Evolutionary conservation across 2,797 vertebrate genomes (phyloP), one percentile per base, ranked within the genome.

Genomic region (Protosalanx chinensis): DNA sequence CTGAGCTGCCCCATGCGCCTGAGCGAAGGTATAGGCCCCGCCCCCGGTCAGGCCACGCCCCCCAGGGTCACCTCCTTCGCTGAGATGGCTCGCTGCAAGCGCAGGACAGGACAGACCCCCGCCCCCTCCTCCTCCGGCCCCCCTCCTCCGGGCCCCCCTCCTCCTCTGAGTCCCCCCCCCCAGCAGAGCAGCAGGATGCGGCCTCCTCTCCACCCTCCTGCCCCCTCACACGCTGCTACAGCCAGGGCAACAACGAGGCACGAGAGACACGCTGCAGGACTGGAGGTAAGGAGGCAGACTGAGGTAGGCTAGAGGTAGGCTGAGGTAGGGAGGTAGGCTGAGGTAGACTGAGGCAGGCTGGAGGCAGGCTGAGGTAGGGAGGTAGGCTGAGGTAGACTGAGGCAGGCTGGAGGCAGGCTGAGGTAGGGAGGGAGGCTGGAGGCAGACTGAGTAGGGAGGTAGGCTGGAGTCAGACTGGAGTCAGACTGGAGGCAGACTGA

Each of bases 31-130:
- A 82, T 93, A 10, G 58, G 79, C 35, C 78, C 71, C 8, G 13
- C 68, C 76, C 71, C 79, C 10, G 41, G 41, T 8, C 41, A 46
- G 68, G 87, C 93, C 12, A 87, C 93, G 0, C 93, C 94, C 0
- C 94, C 91, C 0, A 90, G 96, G 4, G 97, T 99, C 70, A 99
- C 97, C 1, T 99, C 97, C 12, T 99, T 99, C 0, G 95, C 96
- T 0, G 97, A 99, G 77, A 94, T 99, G 0, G 97, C 97, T 27
- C 93, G 95, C 56, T 95, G 94, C 76, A 91, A 97, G 71, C 94
- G 93, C 5, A 94, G 91, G 79, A 91, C 90, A 93, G 91, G 49
- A 79, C 80, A 3, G 86, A 91, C 10, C 84, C 84, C 88, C 0
- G 96, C 97, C 64, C 92, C 93, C 1, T 93, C 86, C 71, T 84